These are phyloP conservation scores for Cirrhinus mrigala DNA, from an alignment of 2,797 vertebrate species.

Conservation along the genomic window DNA sequence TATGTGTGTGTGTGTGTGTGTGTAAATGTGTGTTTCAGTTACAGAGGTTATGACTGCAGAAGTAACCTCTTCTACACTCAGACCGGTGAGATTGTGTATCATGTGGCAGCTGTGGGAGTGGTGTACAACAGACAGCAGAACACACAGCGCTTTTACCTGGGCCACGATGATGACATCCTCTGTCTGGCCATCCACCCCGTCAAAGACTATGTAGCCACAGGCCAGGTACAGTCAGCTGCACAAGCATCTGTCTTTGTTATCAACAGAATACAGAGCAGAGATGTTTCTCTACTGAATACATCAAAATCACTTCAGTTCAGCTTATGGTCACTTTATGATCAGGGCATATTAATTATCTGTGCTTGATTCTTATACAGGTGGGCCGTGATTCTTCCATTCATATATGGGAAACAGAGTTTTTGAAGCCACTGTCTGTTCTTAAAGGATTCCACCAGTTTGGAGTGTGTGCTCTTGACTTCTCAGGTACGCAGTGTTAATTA, in stretches of 20 bases:
- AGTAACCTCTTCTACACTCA: slow-evolving; percentile 97
- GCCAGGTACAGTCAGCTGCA: slow-evolving; percentile 84
- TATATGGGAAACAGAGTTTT: slow-evolving; percentile 95
- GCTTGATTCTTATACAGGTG: slow-evolving; percentile 79
- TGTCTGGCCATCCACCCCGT: slow-evolving; percentile 95
- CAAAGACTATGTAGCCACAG: slow-evolving; percentile 97
- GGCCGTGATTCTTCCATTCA: slow-evolving; percentile 95
- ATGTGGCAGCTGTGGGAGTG: slow-evolving; percentile 94
- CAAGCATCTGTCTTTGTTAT: slow-evolving; percentile 30
- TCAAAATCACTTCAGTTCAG: neutral
- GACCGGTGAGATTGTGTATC: slow-evolving; percentile 97
- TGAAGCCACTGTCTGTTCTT: slow-evolving; percentile 93
- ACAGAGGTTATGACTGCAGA: slow-evolving; percentile 88
- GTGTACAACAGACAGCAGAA: slow-evolving; percentile 98
- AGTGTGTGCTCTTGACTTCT: slow-evolving; percentile 96
- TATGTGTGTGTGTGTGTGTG: neutral
- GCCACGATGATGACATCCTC: slow-evolving; percentile 96
- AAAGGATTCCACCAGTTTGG: slow-evolving; percentile 97
- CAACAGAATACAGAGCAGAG: neutral
- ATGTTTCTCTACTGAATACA: neutral
- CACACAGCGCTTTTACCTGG: slow-evolving; percentile 95
- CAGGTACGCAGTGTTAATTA: slow-evolving; percentile 79
- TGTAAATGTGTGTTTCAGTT: slow-evolving; percentile 71
- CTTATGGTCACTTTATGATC: neutral
- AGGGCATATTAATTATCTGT: slow-evolving; percentile 22